A percentile compares a stretch with the other conserved stretches of the same genome.
Conservation (phyloP, 2,888 invertebrate species). For the Sthenelais limicola region DNA sequence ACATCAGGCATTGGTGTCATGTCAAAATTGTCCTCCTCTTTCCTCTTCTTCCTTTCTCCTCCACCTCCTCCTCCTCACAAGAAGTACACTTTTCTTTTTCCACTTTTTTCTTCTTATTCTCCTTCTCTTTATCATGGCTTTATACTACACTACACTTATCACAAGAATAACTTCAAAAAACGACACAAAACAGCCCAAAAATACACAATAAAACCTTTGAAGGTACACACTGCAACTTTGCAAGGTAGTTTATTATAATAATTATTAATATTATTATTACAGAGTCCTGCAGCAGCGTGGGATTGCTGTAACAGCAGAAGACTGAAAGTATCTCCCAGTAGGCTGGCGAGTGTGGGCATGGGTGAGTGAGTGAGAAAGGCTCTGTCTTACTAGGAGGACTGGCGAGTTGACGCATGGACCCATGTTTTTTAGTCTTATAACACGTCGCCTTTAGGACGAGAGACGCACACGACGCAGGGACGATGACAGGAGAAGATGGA, state of each 20-base stretch:
- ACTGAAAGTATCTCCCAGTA: slow-evolving; percentile 40
- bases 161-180: slow-evolving; percentile 42
- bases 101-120: too few relatives aligned
- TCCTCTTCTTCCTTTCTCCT: background rate
- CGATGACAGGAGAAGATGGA: slow-evolving; percentile 36
- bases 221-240: slow-evolving; percentile 30
- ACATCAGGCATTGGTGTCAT: too few relatives aligned
- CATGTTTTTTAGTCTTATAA: slow-evolving; percentile 10
- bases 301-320: too few relatives aligned
- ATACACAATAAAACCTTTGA: slow-evolving; percentile 40
- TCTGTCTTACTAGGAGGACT: slow-evolving; percentile 15
- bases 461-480: slow-evolving; percentile 22
- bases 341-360: background rate
- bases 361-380: background rate
- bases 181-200: slow-evolving; percentile 41
- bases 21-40: background rate
- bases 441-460: slow-evolving; percentile 24
- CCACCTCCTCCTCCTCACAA: too few relatives aligned
- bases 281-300: too few relatives aligned
- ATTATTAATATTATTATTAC: too few relatives aligned
- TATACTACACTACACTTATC: slow-evolving; percentile 32
- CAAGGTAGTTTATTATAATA: slow-evolving; percentile 2
- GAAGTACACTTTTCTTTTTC: too few relatives aligned
- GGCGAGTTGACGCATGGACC: slow-evolving; percentile 29
- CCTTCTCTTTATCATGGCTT: too few relatives aligned